phyloP scores from a whole-genome alignment of 2,113 vertebrate species.

The Vidua macroura region DNA sequence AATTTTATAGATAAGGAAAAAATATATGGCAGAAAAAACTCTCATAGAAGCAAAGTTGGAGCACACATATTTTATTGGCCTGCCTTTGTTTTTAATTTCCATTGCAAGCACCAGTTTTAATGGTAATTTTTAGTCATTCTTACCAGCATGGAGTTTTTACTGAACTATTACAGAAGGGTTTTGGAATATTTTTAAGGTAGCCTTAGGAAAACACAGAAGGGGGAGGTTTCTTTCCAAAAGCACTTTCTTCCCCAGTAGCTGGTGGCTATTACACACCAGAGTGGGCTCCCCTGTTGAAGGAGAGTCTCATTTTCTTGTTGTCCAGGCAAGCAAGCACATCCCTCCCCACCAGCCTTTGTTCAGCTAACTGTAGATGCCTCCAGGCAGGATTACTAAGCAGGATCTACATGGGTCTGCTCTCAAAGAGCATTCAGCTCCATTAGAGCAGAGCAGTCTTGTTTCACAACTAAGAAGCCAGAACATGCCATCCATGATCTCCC shows the following conservation, averaged over 20 bases:
- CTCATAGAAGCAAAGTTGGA: background rate
- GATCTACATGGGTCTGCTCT: background rate
- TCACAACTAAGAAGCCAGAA: background rate
- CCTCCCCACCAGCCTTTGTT: background rate
- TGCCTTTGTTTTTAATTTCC: background rate
- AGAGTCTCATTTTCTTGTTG: background rate
- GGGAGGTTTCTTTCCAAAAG: background rate
- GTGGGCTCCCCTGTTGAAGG: background rate
- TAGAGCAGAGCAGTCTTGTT: background rate
- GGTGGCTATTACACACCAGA: background rate
- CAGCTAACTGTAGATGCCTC: background rate
- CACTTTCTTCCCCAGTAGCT: background rate
- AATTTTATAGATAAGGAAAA: background rate
- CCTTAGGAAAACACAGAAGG: background rate
- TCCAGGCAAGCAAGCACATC: background rate
- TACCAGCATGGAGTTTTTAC: background rate
- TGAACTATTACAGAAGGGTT: background rate
- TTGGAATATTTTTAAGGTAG: background rate
- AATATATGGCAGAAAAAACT: background rate
- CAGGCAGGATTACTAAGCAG: conserved; percentile 13
- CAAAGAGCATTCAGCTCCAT: background rate
- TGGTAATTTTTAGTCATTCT: background rate
- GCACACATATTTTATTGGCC: background rate
- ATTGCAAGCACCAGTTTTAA: background rate
- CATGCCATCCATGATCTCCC: background rate